These are phyloP conservation scores for Plutella xylostella DNA, from an alignment of 2,888 invertebrate genomes.

Conservation along the genomic window DNA sequence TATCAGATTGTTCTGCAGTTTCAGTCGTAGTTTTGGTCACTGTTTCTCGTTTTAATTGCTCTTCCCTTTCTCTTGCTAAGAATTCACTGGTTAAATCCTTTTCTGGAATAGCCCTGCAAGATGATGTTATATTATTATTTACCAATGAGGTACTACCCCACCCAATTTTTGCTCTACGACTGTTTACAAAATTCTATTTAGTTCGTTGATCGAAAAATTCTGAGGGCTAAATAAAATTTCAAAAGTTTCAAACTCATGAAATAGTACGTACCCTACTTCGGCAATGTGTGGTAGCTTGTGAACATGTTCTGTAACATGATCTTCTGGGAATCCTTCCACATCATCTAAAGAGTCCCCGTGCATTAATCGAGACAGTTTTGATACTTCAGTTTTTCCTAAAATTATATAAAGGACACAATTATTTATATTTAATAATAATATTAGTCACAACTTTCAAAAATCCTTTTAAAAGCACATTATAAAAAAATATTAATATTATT, in stretches of 20 bases:
- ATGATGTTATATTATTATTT: no score
- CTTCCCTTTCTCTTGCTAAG: constrained; percentile 45
- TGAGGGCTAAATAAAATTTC: not conserved
- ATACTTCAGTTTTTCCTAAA: constrained; percentile 6
- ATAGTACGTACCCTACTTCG: constrained; percentile 47
- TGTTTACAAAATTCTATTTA: no score
- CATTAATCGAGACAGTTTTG: constrained; percentile 41
- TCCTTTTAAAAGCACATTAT: not conserved
- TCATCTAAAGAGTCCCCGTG: constrained; percentile 66
- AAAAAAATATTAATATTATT: not conserved
- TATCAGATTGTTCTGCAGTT: constrained; percentile 15
- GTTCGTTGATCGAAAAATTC: no score
- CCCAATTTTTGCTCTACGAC: no score
- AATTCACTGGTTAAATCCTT: constrained; percentile 42
- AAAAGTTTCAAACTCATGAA: not conserved
- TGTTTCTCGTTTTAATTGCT: constrained; percentile 44
- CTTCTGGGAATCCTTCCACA: constrained; percentile 64
- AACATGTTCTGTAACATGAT: constrained; percentile 54
- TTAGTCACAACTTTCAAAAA: not conserved
- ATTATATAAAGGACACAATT: not conserved
- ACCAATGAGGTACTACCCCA: no score
- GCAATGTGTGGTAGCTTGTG: constrained; percentile 60
- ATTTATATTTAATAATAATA: not conserved
- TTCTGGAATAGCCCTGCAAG: constrained; percentile 34
- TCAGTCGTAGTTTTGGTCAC: constrained; percentile 6